Evolutionary conservation across 2,797 vertebrate genomes (phyloP).

Genomic region (Phaenicophaeus curvirostris): DNA sequence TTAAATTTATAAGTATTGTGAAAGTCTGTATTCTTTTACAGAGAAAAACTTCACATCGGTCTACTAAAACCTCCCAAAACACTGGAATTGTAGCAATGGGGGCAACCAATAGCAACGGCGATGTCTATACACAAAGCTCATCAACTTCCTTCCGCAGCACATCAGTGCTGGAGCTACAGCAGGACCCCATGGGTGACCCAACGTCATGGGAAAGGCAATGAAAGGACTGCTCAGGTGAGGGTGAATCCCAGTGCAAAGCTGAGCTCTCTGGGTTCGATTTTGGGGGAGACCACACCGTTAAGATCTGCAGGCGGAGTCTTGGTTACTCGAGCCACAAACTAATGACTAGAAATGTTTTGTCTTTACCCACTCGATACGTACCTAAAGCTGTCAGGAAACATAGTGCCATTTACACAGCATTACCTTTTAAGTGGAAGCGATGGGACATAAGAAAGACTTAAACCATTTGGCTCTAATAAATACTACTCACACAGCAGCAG

Average conservation of each 20-base stretch:
- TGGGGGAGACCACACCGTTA: constrained; percentile 5
- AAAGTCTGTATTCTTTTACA: neutral
- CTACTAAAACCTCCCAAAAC: neutral
- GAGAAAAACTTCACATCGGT: neutral
- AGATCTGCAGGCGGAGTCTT: constrained; percentile 11
- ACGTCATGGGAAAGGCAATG: neutral
- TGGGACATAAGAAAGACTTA: constrained; percentile 52
- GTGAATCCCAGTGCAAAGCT: neutral
- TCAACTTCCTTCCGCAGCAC: neutral
- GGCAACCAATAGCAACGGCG: neutral
- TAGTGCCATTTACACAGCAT: constrained; percentile 50
- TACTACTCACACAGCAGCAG: neutral
- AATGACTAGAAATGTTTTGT: constrained; percentile 44
- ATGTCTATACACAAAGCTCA: neutral
- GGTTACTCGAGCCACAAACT: constrained; percentile 52
- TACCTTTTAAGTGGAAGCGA: constrained; percentile 60
- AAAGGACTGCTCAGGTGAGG: neutral
- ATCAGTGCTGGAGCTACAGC: neutral
- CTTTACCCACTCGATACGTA: constrained; percentile 42
- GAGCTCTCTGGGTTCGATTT: constrained; percentile 7
- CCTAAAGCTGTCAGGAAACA: constrained; percentile 65
- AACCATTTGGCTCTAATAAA: constrained; percentile 32
- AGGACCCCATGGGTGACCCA: neutral
- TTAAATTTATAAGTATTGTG: constrained; percentile 54
- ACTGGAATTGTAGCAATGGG: neutral